Percentiles rank a stretch among this genome's conserved stretches.
phyloP scores from a whole-genome alignment of 1,140 invertebrate species.

The Cryptotermes secundus region DNA sequence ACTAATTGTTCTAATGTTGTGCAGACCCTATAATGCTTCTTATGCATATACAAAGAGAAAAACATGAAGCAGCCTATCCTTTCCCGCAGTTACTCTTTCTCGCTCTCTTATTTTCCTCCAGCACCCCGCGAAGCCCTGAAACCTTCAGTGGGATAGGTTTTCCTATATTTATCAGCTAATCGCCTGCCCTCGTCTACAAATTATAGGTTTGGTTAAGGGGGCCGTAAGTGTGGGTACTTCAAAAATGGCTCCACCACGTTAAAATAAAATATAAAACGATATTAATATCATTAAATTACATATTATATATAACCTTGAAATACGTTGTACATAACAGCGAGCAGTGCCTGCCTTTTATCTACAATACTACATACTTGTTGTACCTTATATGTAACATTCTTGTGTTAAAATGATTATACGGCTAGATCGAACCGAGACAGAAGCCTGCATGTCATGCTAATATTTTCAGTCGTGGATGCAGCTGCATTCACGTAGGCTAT shows the following conservation, averaged over 20 bases:
- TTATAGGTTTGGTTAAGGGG: background rate
- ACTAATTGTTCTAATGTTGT: background rate
- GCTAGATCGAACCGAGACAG: background rate
- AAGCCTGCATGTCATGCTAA: background rate
- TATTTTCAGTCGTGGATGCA: background rate
- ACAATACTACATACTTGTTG: background rate
- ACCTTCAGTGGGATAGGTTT: background rate
- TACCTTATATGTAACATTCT: background rate
- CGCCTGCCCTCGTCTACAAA: background rate
- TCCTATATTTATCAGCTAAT: background rate
- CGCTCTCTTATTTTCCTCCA: background rate
- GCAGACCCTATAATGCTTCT: background rate
- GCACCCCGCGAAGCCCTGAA: background rate
- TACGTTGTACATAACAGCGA: background rate
- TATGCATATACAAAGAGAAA: too few species aligned
- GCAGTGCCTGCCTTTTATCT: background rate
- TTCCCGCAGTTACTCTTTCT: background rate
- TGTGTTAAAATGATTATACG: background rate
- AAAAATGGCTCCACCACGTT: background rate
- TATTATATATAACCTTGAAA: background rate
- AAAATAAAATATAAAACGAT: background rate
- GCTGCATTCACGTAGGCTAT: background rate
- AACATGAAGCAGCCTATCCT: too few species aligned
- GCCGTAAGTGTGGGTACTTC: background rate
- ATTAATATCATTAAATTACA: slow-evolving; percentile 3